A percentile compares a stretch with the other conserved stretches of the same genome.
These are phyloP conservation scores for Coracias cyanogaster DNA, from an alignment of 2,797 vertebrate species.

Conservation along the genomic window DNA sequence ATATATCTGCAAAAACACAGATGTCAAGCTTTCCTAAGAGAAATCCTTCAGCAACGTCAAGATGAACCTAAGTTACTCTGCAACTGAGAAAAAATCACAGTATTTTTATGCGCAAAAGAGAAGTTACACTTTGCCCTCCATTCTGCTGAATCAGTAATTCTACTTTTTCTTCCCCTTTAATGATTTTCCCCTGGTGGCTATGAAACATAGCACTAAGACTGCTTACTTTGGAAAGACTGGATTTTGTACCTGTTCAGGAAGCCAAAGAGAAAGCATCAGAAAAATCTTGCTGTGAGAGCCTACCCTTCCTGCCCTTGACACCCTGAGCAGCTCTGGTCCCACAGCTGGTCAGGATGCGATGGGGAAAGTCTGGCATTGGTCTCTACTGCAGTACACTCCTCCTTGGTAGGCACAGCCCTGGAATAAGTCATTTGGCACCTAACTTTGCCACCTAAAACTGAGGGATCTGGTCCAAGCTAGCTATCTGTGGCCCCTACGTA, in stretches of 20 bases:
- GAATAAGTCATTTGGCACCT: background rate
- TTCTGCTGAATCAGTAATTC: slow-evolving; percentile 15
- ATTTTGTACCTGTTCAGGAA: background rate
- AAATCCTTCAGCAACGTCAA: background rate
- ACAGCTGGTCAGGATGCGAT: accelerated
- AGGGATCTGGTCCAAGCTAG: background rate
- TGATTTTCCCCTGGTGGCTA: background rate
- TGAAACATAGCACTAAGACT: background rate
- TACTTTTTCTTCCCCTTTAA: slow-evolving; percentile 9
- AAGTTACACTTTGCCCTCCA: background rate
- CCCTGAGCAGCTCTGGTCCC: background rate
- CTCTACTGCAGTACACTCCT: background rate
- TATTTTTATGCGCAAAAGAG: background rate
- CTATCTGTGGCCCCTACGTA: accelerated
- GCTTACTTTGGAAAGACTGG: background rate
- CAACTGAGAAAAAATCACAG: slow-evolving; percentile 1
- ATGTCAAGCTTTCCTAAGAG: background rate
- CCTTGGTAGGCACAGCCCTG: background rate
- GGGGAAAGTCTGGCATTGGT: background rate
- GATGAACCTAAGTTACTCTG: background rate
- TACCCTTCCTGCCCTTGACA: background rate
- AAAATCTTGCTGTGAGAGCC: background rate
- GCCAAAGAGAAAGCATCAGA: background rate
- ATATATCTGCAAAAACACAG: background rate
- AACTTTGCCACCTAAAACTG: background rate